These are phyloP conservation scores for Drymonia ruficornis DNA, from an alignment of 2,888 invertebrate species.

Conservation along the genomic window DNA sequence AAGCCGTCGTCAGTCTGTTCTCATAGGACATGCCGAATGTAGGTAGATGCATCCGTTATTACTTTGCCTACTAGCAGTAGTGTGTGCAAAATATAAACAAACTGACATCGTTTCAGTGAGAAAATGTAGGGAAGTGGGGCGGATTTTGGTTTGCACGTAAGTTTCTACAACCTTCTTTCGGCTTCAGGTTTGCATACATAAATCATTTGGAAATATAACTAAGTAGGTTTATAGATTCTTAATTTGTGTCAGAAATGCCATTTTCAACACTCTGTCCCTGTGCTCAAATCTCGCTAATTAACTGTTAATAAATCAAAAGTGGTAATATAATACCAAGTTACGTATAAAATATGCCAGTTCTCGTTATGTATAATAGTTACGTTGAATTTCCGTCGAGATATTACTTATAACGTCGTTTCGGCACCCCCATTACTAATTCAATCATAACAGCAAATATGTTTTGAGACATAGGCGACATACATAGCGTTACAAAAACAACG, in stretches of 20 bases:
- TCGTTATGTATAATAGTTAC: no score
- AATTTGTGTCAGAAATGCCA: no score
- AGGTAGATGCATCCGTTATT: background rate
- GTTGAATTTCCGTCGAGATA: background rate
- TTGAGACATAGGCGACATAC: conserved; percentile 30
- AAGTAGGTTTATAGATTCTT: no score
- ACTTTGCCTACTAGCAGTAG: background rate
- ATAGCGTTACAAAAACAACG: conserved; percentile 45
- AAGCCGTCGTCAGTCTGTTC: no score
- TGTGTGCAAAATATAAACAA: conserved; percentile 4
- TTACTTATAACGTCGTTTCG: background rate
- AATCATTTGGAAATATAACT: background rate
- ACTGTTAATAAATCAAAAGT: no score
- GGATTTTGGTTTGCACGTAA: background rate
- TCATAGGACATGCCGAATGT: background rate
- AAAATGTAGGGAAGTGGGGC: background rate
- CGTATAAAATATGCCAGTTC: no score
- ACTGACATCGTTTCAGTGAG: conserved; percentile 3
- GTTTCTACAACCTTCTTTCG: background rate
- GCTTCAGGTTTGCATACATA: background rate
- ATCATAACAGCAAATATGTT: conserved; percentile 5
- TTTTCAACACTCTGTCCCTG: no score
- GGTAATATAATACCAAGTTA: no score
- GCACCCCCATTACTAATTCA: background rate
- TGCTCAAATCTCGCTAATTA: no score